phyloP scores from a whole-genome alignment of 2,888 invertebrate genomes.

The Folsomia candida region DNA sequence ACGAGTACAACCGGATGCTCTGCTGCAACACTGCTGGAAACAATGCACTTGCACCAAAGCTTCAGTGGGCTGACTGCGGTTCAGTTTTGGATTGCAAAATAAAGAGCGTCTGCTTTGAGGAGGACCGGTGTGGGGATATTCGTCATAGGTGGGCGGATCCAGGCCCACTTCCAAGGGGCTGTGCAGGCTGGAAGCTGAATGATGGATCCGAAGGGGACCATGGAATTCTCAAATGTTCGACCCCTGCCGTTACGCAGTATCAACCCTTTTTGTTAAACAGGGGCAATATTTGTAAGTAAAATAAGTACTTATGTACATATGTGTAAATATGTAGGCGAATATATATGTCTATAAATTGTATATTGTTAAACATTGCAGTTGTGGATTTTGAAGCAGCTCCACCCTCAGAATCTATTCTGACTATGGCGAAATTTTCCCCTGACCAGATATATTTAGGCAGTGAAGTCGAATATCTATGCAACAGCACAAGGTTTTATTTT shows the following conservation, averaged over 20 bases:
- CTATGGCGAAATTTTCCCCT: constrained; percentile 32
- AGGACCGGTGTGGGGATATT: constrained; percentile 36
- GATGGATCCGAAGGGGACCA: constrained; percentile 44
- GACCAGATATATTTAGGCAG: constrained; percentile 39
- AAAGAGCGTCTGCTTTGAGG: constrained; percentile 47
- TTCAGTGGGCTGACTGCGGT: constrained; percentile 45
- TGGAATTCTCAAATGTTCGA: constrained; percentile 45
- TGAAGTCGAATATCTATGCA: constrained; percentile 42
- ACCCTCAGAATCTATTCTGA: constrained; percentile 43
- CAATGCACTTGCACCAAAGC: constrained; percentile 32
- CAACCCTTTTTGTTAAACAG: constrained; percentile 46
- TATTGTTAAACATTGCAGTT: too few relatives aligned
- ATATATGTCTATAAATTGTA: too few relatives aligned
- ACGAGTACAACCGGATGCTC: constrained; percentile 38
- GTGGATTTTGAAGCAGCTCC: constrained; percentile 45
- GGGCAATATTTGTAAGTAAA: constrained; percentile 44
- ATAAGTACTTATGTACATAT: too few relatives aligned
- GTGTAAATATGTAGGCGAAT: too few relatives aligned
- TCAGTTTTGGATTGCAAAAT: constrained; percentile 46
- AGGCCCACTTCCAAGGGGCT: constrained; percentile 42
- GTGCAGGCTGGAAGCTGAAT: constrained; percentile 32
- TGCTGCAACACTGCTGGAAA: constrained; percentile 23
- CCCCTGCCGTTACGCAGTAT: constrained; percentile 39
- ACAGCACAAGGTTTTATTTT: constrained; percentile 46
- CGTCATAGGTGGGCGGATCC: constrained; percentile 28